Percentiles rank a stretch among this genome's conserved stretches.
phyloP scores from a whole-genome alignment of 2,888 invertebrate species.

The Eupithecia abbreviata region DNA sequence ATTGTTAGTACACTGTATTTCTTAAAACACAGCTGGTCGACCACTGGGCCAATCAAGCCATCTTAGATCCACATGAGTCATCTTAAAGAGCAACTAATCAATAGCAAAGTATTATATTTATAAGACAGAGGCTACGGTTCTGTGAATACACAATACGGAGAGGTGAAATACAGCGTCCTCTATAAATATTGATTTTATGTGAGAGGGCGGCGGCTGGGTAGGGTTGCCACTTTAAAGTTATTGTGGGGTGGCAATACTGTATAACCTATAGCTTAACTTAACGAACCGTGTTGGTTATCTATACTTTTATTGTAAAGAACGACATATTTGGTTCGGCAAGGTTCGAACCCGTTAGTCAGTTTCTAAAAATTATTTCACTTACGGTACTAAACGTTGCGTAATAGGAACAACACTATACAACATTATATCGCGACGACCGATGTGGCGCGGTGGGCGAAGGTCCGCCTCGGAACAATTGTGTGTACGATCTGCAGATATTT shows the following conservation, averaged over 20 bases:
- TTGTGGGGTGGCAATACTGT: not conserved
- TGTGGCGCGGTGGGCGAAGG: too few relatives aligned
- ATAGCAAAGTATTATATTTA: constrained; percentile 31
- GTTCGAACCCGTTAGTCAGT: not conserved
- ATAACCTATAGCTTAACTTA: not conserved
- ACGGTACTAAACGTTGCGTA: not conserved
- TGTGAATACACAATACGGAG: constrained; percentile 43
- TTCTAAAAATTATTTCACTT: not conserved
- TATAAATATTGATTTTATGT: constrained; percentile 80
- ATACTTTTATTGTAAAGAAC: not conserved
- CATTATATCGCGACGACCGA: too few relatives aligned
- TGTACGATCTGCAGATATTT: too few relatives aligned
- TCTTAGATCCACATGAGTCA: not conserved
- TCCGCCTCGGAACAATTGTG: too few relatives aligned
- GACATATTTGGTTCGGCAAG: not conserved
- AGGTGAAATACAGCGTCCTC: constrained; percentile 71
- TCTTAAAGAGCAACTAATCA: constrained; percentile 13
- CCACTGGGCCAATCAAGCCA: not conserved
- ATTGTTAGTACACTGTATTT: too few relatives aligned
- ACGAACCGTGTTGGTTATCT: not conserved
- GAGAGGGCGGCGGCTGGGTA: constrained; percentile 60
- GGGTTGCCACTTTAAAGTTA: constrained; percentile 36
- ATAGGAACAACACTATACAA: too few relatives aligned
- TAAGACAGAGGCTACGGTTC: constrained; percentile 38
- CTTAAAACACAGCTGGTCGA: too few relatives aligned